These are phyloP conservation scores for Magallana nippona DNA, from an alignment of 2,888 invertebrate species.

Conservation along the genomic window DNA sequence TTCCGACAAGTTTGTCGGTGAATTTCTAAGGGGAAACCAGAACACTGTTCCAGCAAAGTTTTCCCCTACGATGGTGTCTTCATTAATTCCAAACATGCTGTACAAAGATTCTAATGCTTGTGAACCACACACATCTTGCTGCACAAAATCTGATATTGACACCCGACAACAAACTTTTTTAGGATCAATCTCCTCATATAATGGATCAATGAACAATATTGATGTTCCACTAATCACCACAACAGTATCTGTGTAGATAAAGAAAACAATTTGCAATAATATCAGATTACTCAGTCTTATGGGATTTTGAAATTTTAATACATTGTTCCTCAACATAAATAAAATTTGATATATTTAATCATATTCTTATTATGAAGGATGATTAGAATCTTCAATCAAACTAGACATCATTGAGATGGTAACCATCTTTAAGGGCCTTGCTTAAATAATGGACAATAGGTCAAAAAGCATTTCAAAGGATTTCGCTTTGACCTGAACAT, in stretches of 20 bases:
- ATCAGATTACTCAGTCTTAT: no score
- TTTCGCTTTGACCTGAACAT: no score
- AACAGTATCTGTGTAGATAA: slow-evolving; percentile 68
- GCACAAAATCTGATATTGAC: slow-evolving; percentile 2
- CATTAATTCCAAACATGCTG: slow-evolving; percentile 30
- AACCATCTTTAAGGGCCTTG: no score
- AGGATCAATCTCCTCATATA: slow-evolving; percentile 43
- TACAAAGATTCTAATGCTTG: slow-evolving; percentile 43
- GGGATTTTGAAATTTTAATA: no score
- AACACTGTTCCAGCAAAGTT: slow-evolving; percentile 71
- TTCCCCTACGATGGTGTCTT: not conserved
- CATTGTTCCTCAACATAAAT: no score
- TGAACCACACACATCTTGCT: not conserved
- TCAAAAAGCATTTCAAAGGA: no score
- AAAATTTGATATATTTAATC: no score
- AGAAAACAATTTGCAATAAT: not conserved
- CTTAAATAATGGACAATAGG: no score
- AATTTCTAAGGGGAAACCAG: slow-evolving; percentile 72
- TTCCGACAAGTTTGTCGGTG: slow-evolving; percentile 66
- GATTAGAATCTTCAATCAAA: no score
- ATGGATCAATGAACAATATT: slow-evolving; percentile 73
- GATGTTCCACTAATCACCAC: slow-evolving; percentile 70
- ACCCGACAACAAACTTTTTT: slow-evolving; percentile 27
- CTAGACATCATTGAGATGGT: no score
- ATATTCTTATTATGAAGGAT: no score